Base-by-base conservation (phyloP, 1,140 invertebrate species). In the Drosophila arawakana region DNA sequence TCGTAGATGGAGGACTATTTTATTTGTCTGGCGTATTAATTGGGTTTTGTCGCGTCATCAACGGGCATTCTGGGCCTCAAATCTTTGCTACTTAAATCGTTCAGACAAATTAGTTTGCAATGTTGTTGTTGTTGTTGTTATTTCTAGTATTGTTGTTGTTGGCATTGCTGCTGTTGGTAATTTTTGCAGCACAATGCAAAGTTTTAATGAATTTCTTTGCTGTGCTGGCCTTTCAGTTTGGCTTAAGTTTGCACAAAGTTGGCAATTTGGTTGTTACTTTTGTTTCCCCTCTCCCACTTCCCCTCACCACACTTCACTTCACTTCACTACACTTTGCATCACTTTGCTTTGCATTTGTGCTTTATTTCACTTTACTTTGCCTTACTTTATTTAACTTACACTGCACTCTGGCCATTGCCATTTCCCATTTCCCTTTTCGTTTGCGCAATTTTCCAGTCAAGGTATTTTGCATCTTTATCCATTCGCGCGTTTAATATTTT, bases 1-100 rank as follows among this genome's bases (percentile, higher is more conserved):
- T n/a, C 25, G 11, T n/a, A 18, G 15, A 3, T 57, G 69, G 54
- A 44, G 9, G 34, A 62, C 55, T 69, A 69, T 84, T 84, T 89
- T 89, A 89, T 89, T 89, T 89, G 84, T 89, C 84, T 89, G 80
- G 84, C 84, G 81, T 78, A 89, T 89, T 89, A 89, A 89, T 89
- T 89, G 85, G 84, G 88, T 89, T 83, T 89, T 81, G 84, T 81
- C 85, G 85, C 84, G 80, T 89, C 85, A 89, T 81, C 80, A 89
- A 63, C 78, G 59, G 46, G 49, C 65, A 61, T 62, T 41, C 39
- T 35, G 18, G 35, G 35, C 7, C 25, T 47, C 52, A 83, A 88
- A 80, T 88, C 84, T 80, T 46, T 79, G 68, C 76, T 68, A 25
- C 35, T 41, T 41, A 81, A 86, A 86, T 86, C 79, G 76, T 76